Conservation (phyloP, 1,140 invertebrate genomes). For the Microplitis demolitor region DNA sequence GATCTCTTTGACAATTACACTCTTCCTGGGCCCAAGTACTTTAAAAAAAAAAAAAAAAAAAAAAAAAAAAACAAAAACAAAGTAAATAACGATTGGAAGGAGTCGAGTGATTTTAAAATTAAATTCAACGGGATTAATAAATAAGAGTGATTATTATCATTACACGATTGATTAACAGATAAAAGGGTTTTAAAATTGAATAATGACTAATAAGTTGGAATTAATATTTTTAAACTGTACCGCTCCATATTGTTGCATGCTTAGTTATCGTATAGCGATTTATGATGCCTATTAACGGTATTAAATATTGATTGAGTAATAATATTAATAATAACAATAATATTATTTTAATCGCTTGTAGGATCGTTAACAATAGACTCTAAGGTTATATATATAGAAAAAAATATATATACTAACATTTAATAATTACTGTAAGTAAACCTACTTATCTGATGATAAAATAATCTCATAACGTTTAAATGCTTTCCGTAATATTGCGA, state of each 20-base stretch:
- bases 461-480: no score
- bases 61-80: conserved; percentile 9
- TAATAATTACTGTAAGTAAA: conserved; percentile 11
- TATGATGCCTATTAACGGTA: conserved; percentile 15
- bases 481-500: no score
- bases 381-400: not conserved
- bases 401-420: conserved; percentile 10
- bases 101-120: not conserved
- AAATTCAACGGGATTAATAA: not conserved
- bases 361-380: conserved; percentile 1
- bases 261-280: conserved; percentile 54
- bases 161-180: no score
- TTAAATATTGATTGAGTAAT: conserved; percentile 9
- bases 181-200: conserved; percentile 19
- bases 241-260: conserved; percentile 59
- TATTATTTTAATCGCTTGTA: conserved; percentile 11
- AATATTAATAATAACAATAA: conserved; percentile 1
- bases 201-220: conserved; percentile 41
- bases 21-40: conserved; percentile 60
- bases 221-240: conserved; percentile 55
- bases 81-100: conserved; percentile 24
- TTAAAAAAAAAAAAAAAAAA: conserved; percentile 38
- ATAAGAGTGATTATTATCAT: not conserved
- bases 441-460: not conserved
- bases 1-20: conserved; percentile 48